Evolutionary conservation across 2,113 vertebrate species (phyloP).

Genomic region (Scytalopus superciliaris): DNA sequence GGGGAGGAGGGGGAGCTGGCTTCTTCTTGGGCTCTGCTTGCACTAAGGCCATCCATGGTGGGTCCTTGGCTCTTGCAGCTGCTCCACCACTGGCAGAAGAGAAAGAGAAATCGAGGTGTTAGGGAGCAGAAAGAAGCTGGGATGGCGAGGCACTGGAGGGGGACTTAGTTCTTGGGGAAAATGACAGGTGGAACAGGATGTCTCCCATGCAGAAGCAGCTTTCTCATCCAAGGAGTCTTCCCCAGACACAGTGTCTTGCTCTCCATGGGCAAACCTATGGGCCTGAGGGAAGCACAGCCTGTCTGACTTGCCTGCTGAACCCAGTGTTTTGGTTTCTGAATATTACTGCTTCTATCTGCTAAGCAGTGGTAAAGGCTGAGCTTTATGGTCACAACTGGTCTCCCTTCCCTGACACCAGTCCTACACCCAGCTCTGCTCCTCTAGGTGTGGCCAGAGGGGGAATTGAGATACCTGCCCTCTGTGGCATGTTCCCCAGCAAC

Average conservation of each 20-base stretch:
- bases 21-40: conserved; percentile 90
- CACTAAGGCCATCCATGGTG: conserved; percentile 94
- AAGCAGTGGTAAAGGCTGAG: background rate
- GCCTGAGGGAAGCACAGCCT: background rate
- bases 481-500: background rate
- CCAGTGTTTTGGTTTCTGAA: background rate
- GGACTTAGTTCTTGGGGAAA: background rate
- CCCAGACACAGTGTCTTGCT: background rate
- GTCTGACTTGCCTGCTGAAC: background rate
- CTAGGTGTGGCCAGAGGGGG: background rate
- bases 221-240: background rate
- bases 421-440: background rate
- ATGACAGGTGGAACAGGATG: background rate
- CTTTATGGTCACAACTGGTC: background rate
- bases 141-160: background rate
- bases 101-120: background rate
- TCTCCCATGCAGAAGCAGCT: background rate
- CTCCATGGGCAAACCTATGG: background rate
- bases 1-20: conserved; percentile 82
- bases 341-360: background rate
- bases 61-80: conserved; percentile 83
- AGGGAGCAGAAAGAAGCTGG: background rate
- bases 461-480: background rate
- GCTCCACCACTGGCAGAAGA: conserved; percentile 44
- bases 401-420: background rate